Percentiles rank a stretch among this genome's conserved stretches.
Conservation (phyloP, 1,140 invertebrate genomes). For the Pinna nobilis region DNA sequence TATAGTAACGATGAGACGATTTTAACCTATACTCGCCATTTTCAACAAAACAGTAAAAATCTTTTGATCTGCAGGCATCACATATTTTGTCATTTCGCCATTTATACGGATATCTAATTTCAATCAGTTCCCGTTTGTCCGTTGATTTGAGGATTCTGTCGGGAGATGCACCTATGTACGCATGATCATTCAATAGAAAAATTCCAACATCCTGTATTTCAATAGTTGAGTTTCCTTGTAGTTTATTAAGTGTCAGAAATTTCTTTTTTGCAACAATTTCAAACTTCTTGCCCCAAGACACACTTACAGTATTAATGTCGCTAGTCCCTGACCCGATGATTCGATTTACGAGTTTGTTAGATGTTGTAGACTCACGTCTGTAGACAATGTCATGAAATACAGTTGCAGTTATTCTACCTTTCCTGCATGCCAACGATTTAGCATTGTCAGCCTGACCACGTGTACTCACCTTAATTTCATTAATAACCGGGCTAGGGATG, state of each 20-base stretch:
- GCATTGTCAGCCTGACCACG: slow-evolving; percentile 19
- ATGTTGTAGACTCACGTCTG: neutral
- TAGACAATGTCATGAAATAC: slow-evolving; percentile 22
- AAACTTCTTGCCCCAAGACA: neutral
- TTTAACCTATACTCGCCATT: too few species aligned
- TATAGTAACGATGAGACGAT: too few species aligned
- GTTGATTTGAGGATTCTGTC: slow-evolving; percentile 1
- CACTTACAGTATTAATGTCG: neutral
- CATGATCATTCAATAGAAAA: slow-evolving; percentile 8
- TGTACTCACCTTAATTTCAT: slow-evolving; percentile 24
- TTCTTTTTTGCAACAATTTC: slow-evolving; percentile 17
- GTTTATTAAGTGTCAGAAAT: slow-evolving; percentile 3
- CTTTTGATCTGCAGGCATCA: neutral
- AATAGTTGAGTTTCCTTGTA: slow-evolving; percentile 13
- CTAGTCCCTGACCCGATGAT: neutral
- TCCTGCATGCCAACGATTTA: slow-evolving; percentile 3
- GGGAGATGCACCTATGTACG: slow-evolving; percentile 26
- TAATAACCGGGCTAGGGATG: neutral
- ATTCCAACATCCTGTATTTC: neutral
- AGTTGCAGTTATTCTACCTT: slow-evolving; percentile 11
- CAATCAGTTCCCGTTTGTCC: neutral
- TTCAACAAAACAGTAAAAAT: too few species aligned
- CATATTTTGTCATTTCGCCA: neutral
- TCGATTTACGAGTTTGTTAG: slow-evolving; percentile 4
- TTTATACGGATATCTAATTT: slow-evolving; percentile 23